phyloP scores from a whole-genome alignment of 2,888 invertebrate genomes.

The Napeogenes sylphis region DNA sequence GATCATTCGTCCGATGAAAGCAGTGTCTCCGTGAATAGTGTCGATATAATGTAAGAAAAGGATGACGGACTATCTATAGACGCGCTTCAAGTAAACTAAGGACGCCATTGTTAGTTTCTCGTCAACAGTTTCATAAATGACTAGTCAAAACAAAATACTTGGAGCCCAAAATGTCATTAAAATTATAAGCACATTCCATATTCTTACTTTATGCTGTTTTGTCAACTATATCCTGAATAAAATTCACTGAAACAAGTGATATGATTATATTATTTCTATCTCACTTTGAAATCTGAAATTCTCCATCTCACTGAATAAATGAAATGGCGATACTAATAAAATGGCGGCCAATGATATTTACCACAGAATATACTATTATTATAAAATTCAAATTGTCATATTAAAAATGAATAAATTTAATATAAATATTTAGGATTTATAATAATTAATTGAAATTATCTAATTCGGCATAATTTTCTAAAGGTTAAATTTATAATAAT shows the following conservation, averaged over 20 bases:
- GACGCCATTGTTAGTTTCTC: conserved; percentile 68
- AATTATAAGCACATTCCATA: conserved; percentile 34
- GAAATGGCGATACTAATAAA: conserved; percentile 78
- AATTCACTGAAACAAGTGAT: conserved; percentile 30
- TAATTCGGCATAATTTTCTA: no score
- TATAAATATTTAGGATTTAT: neutral
- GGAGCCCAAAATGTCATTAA: conserved; percentile 1
- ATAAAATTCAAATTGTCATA: neutral
- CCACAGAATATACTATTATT: conserved; percentile 9
- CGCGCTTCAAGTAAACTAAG: conserved; percentile 64
- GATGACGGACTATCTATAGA: conserved; percentile 74
- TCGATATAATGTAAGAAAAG: conserved; percentile 76
- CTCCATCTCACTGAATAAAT: conserved; percentile 74
- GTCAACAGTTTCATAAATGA: conserved; percentile 22
- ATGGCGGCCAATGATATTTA: conserved; percentile 52
- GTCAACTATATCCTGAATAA: conserved; percentile 21
- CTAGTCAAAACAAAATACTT: conserved; percentile 7
- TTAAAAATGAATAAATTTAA: neutral
- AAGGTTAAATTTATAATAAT: no score
- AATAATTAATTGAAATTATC: no score
- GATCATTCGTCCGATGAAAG: conserved; percentile 70
- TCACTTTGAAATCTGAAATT: conserved; percentile 69
- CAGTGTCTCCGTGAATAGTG: conserved; percentile 68
- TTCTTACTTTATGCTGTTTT: conserved; percentile 28
- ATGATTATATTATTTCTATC: conserved; percentile 70